A percentile compares a stretch with the other conserved stretches of the same genome.
Conservation (phyloP, 2,113 vertebrate genomes). For the human (Homo sapiens) region DNA sequence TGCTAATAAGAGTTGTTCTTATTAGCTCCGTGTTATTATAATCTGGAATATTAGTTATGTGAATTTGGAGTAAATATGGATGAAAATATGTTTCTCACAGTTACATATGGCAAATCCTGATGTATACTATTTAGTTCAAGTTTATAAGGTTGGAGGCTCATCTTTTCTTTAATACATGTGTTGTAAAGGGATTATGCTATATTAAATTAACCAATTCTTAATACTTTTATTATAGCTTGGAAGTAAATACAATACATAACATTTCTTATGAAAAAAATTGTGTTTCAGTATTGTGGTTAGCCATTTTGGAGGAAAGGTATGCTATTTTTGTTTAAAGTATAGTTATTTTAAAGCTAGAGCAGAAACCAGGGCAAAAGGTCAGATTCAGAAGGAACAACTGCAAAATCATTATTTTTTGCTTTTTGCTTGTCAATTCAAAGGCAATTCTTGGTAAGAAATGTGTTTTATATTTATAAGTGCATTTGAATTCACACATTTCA, state of each 20-base stretch:
- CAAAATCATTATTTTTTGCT: neutral
- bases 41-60: neutral
- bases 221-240: neutral
- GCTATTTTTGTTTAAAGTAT: neutral
- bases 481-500: constrained; percentile 3
- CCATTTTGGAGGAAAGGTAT: neutral
- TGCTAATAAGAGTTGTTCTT: constrained; percentile 13
- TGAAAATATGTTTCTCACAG: neutral
- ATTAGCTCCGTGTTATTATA: neutral
- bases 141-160: neutral
- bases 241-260: neutral
- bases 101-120: neutral
- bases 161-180: constrained; percentile 20
- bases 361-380: neutral
- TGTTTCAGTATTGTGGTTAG: constrained; percentile 38
- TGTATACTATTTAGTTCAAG: neutral
- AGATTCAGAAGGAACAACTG: neutral
- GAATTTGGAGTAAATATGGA: constrained; percentile 20
- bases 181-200: neutral
- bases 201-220: constrained; percentile 1
- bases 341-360: constrained; percentile 36
- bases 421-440: constrained; percentile 33
- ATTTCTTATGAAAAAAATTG: constrained; percentile 37
- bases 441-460: constrained; percentile 14
- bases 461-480: neutral